These are phyloP conservation scores for Pogonocichla stellata DNA, from an alignment of 2,113 vertebrate genomes.

Conservation along the genomic window DNA sequence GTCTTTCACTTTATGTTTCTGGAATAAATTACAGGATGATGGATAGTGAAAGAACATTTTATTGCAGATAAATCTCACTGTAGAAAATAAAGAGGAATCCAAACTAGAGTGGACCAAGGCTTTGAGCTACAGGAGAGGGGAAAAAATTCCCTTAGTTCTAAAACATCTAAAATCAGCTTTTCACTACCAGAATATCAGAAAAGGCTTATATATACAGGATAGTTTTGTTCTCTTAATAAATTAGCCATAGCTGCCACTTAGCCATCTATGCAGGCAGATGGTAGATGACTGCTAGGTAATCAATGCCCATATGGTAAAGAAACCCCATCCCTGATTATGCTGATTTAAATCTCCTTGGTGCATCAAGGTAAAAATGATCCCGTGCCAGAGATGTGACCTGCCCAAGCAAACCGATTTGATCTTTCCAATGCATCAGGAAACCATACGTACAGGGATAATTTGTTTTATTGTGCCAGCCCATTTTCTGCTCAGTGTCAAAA, in stretches of 20 bases:
- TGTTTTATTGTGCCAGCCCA: neutral
- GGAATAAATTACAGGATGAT: neutral
- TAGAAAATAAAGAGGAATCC: neutral
- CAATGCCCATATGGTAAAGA: neutral
- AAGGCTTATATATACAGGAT: neutral
- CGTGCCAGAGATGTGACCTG: neutral
- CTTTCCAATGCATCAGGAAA: neutral
- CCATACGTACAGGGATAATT: rapidly evolving
- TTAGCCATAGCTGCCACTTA: neutral
- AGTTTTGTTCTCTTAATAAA: neutral
- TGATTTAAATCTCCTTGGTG: neutral
- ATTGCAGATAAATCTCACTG: neutral
- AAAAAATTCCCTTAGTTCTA: neutral
- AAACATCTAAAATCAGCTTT: neutral
- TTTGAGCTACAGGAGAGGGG: neutral
- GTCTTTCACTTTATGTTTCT: neutral
- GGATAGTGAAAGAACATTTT: neutral
- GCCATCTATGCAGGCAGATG: neutral
- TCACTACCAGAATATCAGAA: neutral
- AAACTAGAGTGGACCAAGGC: neutral
- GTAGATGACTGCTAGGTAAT: neutral
- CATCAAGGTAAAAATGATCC: neutral
- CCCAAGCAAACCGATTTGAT: neutral
- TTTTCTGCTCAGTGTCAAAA: neutral
- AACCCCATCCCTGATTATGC: neutral